Evolutionary conservation across 2,888 invertebrate species (phyloP).

Genomic region (Cinara cedri): DNA sequence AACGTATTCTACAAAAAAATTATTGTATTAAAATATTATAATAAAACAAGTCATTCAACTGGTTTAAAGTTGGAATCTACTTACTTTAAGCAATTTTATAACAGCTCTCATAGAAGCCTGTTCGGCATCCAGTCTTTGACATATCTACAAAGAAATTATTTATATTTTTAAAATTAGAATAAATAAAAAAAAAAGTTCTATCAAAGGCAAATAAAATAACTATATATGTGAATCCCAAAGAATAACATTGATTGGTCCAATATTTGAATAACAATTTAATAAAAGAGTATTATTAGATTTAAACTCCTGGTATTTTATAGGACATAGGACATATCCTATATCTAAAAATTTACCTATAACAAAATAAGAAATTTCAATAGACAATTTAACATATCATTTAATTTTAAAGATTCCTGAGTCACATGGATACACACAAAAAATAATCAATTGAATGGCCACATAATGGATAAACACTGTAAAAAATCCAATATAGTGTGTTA

Average conservation of each 20-base stretch:
- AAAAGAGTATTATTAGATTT: not conserved
- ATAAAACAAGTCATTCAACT: not conserved
- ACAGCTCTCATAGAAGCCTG: constrained; percentile 72
- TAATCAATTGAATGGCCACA: too few relatives aligned
- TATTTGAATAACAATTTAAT: too few relatives aligned
- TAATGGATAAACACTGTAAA: too few relatives aligned
- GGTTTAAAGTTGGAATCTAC: not conserved
- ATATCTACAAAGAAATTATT: constrained; percentile 68
- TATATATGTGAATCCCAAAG: too few relatives aligned
- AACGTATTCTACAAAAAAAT: constrained; percentile 65
- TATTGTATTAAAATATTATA: constrained; percentile 4
- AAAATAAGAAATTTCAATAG: not conserved
- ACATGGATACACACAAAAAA: too few relatives aligned
- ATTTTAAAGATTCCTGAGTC: too few relatives aligned
- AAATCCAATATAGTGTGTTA: too few relatives aligned
- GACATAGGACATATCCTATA: too few relatives aligned
- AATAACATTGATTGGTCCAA: too few relatives aligned
- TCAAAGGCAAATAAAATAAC: constrained; percentile 61
- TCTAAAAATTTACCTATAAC: not conserved
- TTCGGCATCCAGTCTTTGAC: constrained; percentile 84
- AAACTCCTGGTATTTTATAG: not conserved
- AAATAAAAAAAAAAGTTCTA: not conserved
- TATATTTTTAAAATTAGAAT: not conserved
- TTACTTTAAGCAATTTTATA: constrained; percentile 71
- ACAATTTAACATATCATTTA: too few relatives aligned